Evolutionary conservation across 2,113 vertebrate genomes (phyloP).

Genomic region (Abramis brama): DNA sequence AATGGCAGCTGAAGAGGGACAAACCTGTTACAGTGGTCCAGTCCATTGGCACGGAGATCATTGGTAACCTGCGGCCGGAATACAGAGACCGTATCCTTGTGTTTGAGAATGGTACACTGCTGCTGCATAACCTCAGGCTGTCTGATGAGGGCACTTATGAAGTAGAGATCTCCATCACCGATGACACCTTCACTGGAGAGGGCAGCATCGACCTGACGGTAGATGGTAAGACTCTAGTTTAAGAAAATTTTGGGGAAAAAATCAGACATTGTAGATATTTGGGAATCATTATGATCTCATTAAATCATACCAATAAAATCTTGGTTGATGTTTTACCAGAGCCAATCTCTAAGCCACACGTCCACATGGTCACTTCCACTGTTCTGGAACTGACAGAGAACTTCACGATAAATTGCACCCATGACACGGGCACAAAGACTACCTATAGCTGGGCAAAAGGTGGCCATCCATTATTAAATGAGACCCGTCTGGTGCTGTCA

Average conservation of each 20-base stretch:
- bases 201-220: slow-evolving; percentile 92
- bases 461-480: slow-evolving; percentile 83
- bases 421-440: slow-evolving; percentile 89
- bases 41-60: slow-evolving; percentile 92
- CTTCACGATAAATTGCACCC: slow-evolving; percentile 90
- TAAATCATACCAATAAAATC: background rate
- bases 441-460: slow-evolving; percentile 92
- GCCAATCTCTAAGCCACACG: slow-evolving; percentile 84
- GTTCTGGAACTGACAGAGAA: slow-evolving; percentile 91
- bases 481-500: slow-evolving; percentile 86
- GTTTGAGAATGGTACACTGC: slow-evolving; percentile 91
- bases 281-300: background rate
- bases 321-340: slow-evolving; percentile 72
- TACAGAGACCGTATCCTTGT: slow-evolving; percentile 92
- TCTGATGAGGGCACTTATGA: slow-evolving; percentile 90
- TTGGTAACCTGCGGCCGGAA: slow-evolving; percentile 87
- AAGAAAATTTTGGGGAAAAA: background rate
- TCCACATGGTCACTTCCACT: slow-evolving; percentile 82
- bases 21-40: slow-evolving; percentile 91
- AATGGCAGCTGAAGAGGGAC: slow-evolving; percentile 91
- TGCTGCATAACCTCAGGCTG: slow-evolving; percentile 88
- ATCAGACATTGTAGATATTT: background rate
- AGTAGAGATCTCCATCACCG: slow-evolving; percentile 96
- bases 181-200: slow-evolving; percentile 91
- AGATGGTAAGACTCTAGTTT: slow-evolving; percentile 80